A percentile compares a stretch with the other conserved stretches of the same genome.
phyloP scores from a whole-genome alignment of 1,140 invertebrate genomes.

The Drosophila takahashii region DNA sequence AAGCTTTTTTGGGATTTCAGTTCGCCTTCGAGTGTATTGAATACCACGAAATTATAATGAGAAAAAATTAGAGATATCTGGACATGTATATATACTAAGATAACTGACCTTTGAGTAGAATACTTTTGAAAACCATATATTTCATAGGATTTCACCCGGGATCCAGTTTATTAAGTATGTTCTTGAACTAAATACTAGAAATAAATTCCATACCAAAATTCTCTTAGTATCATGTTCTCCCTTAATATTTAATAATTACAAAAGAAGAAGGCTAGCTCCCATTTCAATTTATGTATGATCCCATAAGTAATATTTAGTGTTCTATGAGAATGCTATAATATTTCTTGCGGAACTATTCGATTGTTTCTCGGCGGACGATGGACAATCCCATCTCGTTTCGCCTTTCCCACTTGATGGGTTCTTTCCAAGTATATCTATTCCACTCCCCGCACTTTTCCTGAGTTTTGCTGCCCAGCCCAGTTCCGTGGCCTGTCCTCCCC shows the following conservation, averaged over 20 bases:
- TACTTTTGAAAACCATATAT: too few relatives aligned
- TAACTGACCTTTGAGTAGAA: too few relatives aligned
- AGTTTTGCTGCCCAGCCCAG: slow-evolving; percentile 9
- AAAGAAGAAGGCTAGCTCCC: too few relatives aligned
- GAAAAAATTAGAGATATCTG: background rate
- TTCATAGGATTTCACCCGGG: too few relatives aligned
- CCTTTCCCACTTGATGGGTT: background rate
- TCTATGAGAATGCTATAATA: background rate
- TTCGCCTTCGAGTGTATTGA: background rate
- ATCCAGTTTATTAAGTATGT: too few relatives aligned
- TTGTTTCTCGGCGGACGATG: background rate
- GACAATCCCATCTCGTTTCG: slow-evolving; percentile 1
- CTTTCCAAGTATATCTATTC: background rate
- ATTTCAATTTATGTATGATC: too few relatives aligned
- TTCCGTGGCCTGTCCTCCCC: slow-evolving; percentile 4
- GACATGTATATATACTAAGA: background rate
- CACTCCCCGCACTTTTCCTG: slow-evolving; percentile 2
- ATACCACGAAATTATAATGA: background rate
- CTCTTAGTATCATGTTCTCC: too few relatives aligned
- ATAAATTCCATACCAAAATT: too few relatives aligned
- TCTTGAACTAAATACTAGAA: too few relatives aligned
- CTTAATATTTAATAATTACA: too few relatives aligned
- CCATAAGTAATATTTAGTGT: too few relatives aligned
- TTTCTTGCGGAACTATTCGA: slow-evolving; percentile 1
- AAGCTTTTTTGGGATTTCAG: background rate